These are phyloP conservation scores for Uromys caudimaculatus DNA, from an alignment of 2,797 vertebrate species.

Conservation along the genomic window DNA sequence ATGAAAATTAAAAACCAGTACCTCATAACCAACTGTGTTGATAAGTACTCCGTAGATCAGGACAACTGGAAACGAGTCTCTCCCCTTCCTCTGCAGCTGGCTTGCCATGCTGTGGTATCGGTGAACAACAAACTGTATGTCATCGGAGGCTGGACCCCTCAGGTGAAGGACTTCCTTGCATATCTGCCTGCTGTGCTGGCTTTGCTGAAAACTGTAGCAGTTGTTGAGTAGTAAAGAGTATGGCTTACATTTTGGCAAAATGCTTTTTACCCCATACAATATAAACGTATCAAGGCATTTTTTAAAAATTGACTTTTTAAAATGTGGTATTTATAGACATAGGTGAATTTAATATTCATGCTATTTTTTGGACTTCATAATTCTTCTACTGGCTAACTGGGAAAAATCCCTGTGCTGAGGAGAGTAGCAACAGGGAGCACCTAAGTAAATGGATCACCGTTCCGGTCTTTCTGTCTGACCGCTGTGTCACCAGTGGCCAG, in stretches of 20 bases:
- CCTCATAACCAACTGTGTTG: constrained; percentile 95
- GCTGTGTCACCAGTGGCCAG: background rate
- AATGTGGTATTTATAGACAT: constrained; percentile 26
- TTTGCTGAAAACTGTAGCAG: constrained; percentile 1
- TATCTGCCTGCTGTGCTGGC: constrained; percentile 16
- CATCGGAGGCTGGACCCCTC: constrained; percentile 96
- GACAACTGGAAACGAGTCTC: constrained; percentile 93
- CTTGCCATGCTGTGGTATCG: constrained; percentile 92
- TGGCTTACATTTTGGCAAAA: constrained; percentile 17
- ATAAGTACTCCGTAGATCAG: constrained; percentile 92
- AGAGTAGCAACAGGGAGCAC: background rate
- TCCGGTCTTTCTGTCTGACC: background rate
- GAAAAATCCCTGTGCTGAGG: background rate
- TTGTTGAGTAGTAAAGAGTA: constrained; percentile 22
- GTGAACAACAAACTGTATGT: constrained; percentile 94
- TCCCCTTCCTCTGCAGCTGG: constrained; percentile 94
- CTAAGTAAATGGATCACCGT: background rate
- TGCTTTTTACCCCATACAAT: background rate
- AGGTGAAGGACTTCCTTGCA: constrained; percentile 88
- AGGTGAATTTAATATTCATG: background rate
- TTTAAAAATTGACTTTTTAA: constrained; percentile 35
- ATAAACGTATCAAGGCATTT: background rate
- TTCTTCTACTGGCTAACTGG: background rate
- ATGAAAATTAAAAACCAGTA: constrained; percentile 97
- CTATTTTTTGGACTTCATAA: background rate